Conservation (phyloP, 2,113 vertebrate genomes). For the Melanostigma gelatinosum region DNA sequence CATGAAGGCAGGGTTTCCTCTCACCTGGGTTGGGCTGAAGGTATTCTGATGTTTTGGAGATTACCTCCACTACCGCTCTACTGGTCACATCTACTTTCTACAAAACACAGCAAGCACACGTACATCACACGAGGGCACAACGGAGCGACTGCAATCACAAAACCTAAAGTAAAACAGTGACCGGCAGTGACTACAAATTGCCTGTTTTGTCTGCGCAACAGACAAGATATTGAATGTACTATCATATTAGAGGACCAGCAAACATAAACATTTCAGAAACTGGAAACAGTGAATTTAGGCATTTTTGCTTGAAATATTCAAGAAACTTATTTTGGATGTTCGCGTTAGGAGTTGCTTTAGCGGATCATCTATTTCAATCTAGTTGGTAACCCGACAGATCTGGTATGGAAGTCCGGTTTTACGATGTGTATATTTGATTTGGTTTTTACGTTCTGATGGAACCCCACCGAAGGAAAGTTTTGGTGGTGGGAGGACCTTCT, state of each 20-base stretch:
- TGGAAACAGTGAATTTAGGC: not conserved
- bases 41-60: conserved; percentile 97
- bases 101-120: conserved; percentile 45
- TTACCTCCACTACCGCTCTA: conserved; percentile 94
- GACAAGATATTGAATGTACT: not conserved
- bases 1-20: not conserved
- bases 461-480: not conserved
- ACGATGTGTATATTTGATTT: not conserved
- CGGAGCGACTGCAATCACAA: not conserved
- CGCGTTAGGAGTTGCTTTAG: not conserved
- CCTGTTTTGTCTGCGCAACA: not conserved
- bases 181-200: not conserved
- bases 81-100: conserved; percentile 98
- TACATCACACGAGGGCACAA: conserved; percentile 7
- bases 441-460: not conserved
- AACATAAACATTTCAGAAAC: not conserved
- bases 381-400: not conserved
- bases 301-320: not conserved
- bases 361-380: not conserved
- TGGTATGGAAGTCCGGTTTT: not conserved
- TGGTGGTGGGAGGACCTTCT: not conserved
- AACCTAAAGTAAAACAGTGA: not conserved
- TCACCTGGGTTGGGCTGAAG: conserved; percentile 98
- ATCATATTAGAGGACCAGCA: not conserved
- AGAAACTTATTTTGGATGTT: not conserved